These are phyloP conservation scores for Lissocephala sabroskyi DNA, from an alignment of 2,888 invertebrate species.

Conservation along the genomic window DNA sequence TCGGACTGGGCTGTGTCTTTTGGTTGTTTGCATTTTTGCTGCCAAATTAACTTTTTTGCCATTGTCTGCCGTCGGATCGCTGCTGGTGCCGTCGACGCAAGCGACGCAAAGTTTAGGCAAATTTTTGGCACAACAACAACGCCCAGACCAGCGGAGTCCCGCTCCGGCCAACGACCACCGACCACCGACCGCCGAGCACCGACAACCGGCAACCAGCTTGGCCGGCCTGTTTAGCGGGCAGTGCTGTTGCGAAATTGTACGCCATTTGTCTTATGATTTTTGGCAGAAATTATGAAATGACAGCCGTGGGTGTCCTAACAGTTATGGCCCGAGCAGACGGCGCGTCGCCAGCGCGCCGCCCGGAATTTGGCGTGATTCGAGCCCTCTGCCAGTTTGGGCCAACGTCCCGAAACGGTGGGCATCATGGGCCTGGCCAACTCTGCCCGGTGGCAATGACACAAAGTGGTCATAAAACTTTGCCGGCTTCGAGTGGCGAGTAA, in stretches of 20 bases:
- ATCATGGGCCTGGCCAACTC: slow-evolving; percentile 14
- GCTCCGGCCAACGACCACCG: no score
- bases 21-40: slow-evolving; percentile 57
- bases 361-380: no score
- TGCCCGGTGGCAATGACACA: slow-evolving; percentile 38
- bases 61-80: slow-evolving; percentile 41
- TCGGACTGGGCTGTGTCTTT: slow-evolving; percentile 4
- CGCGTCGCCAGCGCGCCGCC: slow-evolving; percentile 29
- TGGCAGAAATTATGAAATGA: slow-evolving; percentile 49
- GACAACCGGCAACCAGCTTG: no score
- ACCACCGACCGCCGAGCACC: not conserved
- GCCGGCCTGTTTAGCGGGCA: no score
- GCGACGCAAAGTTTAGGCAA: slow-evolving; percentile 44
- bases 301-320: slow-evolving; percentile 49
- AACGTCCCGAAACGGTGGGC: no score
- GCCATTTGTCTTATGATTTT: slow-evolving; percentile 44
- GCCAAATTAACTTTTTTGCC: slow-evolving; percentile 60
- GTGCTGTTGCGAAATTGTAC: slow-evolving; percentile 29
- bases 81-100: slow-evolving; percentile 14
- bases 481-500: not conserved
- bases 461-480: slow-evolving; percentile 38
- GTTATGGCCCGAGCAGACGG: slow-evolving; percentile 29
- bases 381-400: no score
- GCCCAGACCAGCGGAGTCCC: not conserved
- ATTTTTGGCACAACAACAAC: slow-evolving; percentile 48